These are phyloP conservation scores for Luehdorfia chinensis DNA, from an alignment of 1,140 invertebrate genomes.

Conservation along the genomic window DNA sequence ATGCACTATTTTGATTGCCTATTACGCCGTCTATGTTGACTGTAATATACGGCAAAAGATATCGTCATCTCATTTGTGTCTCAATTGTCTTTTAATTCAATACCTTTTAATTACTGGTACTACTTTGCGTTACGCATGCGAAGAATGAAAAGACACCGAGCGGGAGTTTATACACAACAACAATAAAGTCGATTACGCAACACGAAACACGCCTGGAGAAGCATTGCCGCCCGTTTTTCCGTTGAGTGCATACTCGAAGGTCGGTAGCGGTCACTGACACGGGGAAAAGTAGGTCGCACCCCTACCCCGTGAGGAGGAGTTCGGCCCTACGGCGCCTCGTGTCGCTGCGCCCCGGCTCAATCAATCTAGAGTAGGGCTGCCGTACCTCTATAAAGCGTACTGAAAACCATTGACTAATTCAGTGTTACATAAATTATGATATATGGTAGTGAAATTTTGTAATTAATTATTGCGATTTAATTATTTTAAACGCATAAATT, in stretches of 20 bases:
- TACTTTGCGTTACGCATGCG: no score
- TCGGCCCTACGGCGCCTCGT: conserved; percentile 14
- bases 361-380: conserved; percentile 9
- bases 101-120: no score
- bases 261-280: conserved; percentile 65
- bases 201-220: conserved; percentile 34
- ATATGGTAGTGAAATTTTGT: no score
- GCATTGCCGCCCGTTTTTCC: conserved; percentile 47
- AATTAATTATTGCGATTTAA: no score
- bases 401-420: neutral
- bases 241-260: conserved; percentile 66
- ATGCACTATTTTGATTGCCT: conserved; percentile 38
- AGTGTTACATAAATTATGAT: no score
- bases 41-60: no score
- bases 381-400: neutral
- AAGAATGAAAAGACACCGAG: no score
- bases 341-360: conserved; percentile 17
- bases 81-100: no score
- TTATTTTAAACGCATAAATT: no score
- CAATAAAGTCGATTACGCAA: conserved; percentile 50
- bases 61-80: no score
- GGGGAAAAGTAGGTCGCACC: conserved; percentile 59
- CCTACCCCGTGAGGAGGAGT: conserved; percentile 20
- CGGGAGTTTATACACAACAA: no score
- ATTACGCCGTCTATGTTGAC: conserved; percentile 25